Base-by-base conservation (phyloP, 1,140 invertebrate species). In the Pseudomyrmex pallidus region DNA sequence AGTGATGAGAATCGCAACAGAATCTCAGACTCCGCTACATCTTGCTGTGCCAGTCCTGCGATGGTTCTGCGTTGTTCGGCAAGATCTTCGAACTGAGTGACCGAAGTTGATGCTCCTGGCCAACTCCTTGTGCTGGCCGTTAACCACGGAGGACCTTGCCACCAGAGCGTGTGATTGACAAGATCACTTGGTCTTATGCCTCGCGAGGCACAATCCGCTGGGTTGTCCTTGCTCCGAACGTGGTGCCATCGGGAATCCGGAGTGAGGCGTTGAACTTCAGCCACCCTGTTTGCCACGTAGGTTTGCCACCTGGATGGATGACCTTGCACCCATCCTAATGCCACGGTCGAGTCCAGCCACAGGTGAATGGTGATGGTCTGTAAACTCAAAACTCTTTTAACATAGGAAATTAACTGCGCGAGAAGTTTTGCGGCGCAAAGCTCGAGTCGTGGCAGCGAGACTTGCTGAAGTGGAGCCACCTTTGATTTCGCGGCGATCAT, bases 111-210 rank as follows among this genome's bases (percentile, higher is more conserved):
- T 20, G 20, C 0, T 1, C 20, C 20, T 20, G 20, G 20, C 1
- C 20, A 20, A 20, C 20, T 20, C 20, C 1, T 1, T 9, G 2
- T 12, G 10, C 15, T 13, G 1, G 15, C 9, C 1, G 15, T 1
- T 13, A 4, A 13, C 4, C 52, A 54, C 0, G 10, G 2, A 12
- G 89, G 85, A 2, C 83, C 89, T 5, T 67, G 48, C 87, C 85
- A 89, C 85, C 89, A 90, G 9, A 82, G 52, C 10, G 8, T 4
- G 1, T 54, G 52, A 0, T 9, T 15, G 9, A 25, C 46, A 1
- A 90, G 46, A 2, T 85, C 57, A 12, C 25, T 12, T 0, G 77
- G 46, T 2, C 59, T 67, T 12, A 83, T 13, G 7, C 93, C 92
- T 9, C 74, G 52, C 1, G 74, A 57, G 2, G 74, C 74, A 9